Conservation (phyloP, 2,888 invertebrate species). For the Dorcus parallelipipedus region DNA sequence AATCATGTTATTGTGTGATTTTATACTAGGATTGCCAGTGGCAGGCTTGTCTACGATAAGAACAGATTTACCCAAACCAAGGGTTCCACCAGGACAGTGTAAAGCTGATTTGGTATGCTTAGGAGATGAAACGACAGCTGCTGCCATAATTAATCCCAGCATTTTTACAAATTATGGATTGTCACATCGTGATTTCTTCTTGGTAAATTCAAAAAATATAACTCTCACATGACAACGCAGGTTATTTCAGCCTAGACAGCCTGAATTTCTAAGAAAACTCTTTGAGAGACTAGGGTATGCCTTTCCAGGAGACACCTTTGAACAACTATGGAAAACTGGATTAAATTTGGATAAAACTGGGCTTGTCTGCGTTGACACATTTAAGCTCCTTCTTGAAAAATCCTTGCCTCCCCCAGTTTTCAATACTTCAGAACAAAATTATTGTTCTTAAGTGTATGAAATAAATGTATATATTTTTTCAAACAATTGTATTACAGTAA, state of each 20-base stretch:
- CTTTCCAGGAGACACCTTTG: conserved; percentile 52
- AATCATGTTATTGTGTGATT: not conserved
- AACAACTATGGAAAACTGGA: conserved; percentile 53
- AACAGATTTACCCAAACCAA: conserved; percentile 33
- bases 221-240: not conserved
- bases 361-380: conserved; percentile 57
- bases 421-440: conserved; percentile 35
- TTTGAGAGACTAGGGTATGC: conserved; percentile 54
- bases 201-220: conserved; percentile 29
- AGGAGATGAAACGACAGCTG: conserved; percentile 41
- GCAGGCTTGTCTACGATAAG: conserved; percentile 40
- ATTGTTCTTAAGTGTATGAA: no score
- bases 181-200: conserved; percentile 46
- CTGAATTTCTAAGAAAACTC: conserved; percentile 47
- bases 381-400: conserved; percentile 39
- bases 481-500: no score
- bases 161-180: conserved; percentile 48
- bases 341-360: conserved; percentile 52
- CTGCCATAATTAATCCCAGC: conserved; percentile 46
- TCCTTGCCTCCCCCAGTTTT: conserved; percentile 49
- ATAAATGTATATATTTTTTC: no score
- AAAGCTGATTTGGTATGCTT: conserved; percentile 38
- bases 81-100: conserved; percentile 32
- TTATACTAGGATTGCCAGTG: conserved; percentile 27
- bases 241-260: conserved; percentile 37